Evolutionary conservation across 1,140 invertebrate species (phyloP), one percentile per base, ranked within the genome.

Genomic region (Drepana arcuata): DNA sequence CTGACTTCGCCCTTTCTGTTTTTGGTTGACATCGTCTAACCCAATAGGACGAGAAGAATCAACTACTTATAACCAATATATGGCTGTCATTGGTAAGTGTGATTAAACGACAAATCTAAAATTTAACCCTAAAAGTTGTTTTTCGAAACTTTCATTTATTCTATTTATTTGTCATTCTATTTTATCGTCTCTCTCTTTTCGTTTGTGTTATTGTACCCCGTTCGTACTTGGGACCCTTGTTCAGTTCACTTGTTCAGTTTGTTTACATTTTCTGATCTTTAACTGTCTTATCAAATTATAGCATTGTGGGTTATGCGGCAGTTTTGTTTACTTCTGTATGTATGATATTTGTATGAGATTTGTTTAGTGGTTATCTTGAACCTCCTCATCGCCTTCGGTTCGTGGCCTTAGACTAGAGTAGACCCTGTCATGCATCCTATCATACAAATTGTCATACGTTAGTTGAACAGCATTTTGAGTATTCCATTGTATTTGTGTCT

Each of bases 71-170:
- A 84, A 91, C 91, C 84, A 92, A 92, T 88, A 91, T 91, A 86
- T 92, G 90, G 90, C 88, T 92, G 85, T 91, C 90, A 85, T 88
- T 92, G 90, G 92, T 93, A 90, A 92, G 92, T 92, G 86, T 85
- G 68, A 85, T 86, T 78, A 80, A 80, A 84, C 77, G 68, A 64
- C 54, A 52, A 80, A 73, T 48, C 57, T 79, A 79, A 82, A 82
- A 49, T 37, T 73, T 80, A 72, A 74, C 46, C 70, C 66, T 71
- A 82, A 81, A 78, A 73, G 59, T n/a, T n/a, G n/a, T n/a, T n/a
- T n/a, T n/a, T n/a, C n/a, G n/a, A n/a, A n/a, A n/a, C n/a, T n/a
- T n/a, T n/a, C n/a, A n/a, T n/a, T n/a, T n/a, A n/a, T 80, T 78
- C 67, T 69, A 43, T 67, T 45, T 58, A 71, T 77, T 73, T 61